Percentiles rank a stretch among this genome's conserved stretches.
These are phyloP conservation scores for Nycticebus coucang DNA, from an alignment of 2,113 vertebrate genomes.

Conservation along the genomic window DNA sequence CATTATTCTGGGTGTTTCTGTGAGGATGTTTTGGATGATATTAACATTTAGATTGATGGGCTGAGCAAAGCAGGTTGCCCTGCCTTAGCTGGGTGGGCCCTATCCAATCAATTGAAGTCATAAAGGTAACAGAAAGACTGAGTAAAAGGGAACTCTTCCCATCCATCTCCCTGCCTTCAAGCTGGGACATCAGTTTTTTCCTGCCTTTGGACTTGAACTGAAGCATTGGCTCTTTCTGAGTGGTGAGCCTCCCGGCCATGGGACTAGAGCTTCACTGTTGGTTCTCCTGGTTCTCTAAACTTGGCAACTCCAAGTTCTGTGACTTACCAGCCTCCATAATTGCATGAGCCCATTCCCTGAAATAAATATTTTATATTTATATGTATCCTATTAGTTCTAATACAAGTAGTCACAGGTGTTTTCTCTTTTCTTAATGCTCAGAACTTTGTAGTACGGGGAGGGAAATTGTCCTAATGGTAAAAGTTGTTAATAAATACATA, in stretches of 20 bases:
- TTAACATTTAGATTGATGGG: neutral
- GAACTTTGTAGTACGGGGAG: neutral
- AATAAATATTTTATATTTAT: neutral
- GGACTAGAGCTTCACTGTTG: neutral
- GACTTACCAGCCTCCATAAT: neutral
- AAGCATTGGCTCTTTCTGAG: neutral
- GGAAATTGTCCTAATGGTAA: neutral
- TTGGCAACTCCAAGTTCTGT: neutral
- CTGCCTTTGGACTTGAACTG: neutral
- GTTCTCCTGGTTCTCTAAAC: neutral
- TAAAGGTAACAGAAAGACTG: neutral
- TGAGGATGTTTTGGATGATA: neutral
- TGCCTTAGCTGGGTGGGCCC: neutral
- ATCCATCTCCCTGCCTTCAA: neutral
- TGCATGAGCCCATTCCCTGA: neutral
- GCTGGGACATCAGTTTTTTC: neutral
- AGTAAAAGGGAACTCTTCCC: neutral
- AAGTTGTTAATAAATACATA: neutral
- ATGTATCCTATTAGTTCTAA: neutral
- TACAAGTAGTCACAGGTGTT: neutral
- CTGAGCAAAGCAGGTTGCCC: neutral
- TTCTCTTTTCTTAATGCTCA: neutral
- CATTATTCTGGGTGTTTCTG: neutral
- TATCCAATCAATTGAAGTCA: neutral
- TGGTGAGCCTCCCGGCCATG: neutral